Evolutionary conservation across 1,140 invertebrate species (phyloP), one percentile per base, ranked within the genome.

Genomic region (Brachionus plicatilis): DNA sequence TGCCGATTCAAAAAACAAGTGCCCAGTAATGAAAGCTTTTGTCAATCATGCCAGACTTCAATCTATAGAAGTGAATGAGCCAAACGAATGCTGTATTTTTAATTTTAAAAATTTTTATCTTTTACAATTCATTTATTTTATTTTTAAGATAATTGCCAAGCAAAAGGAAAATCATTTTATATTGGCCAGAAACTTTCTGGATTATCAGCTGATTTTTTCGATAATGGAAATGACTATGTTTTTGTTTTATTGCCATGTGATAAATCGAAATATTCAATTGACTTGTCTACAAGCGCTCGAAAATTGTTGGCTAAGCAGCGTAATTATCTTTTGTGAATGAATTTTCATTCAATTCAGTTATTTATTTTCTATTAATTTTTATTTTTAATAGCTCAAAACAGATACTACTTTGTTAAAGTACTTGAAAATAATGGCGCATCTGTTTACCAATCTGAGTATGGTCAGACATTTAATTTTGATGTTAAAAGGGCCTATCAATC

Each of bases 161-260:
- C 45, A 6, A 76, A 76, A 76, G n/a, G 9, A 29, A 76, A 76
- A 50, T 76, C 72, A 14, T 33, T 76, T 50, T 33, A 12, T 27
- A 37, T 76, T 14, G 45, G 43, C 14, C 8, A 76, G 50, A 47
- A 76, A 50, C 12, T 14, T 3, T 47, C 20, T 14, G 47, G 72
- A 0, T 9, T 2, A 43, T 43, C 33, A 47, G 3, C 7, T 50
- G 2, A 33, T 33, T 11, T 76, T 9, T 50, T 76, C 27, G 72
- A 50, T 50, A 50, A 60, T 24, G 79, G 79, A 37, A 45, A 43
- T 60, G 79, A 82, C 37, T 82, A 65, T 47, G 79, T 68, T 3
- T 82, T 82, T 65, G 79, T 82, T 27, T 24, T 82, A 9, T 47
- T 82, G 27, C 79, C 79, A 37, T 82, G 79, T 82, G 79, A 68